Evolutionary conservation across 2,113 vertebrate genomes (phyloP).

Genomic region (Takifugu bimaculatus): DNA sequence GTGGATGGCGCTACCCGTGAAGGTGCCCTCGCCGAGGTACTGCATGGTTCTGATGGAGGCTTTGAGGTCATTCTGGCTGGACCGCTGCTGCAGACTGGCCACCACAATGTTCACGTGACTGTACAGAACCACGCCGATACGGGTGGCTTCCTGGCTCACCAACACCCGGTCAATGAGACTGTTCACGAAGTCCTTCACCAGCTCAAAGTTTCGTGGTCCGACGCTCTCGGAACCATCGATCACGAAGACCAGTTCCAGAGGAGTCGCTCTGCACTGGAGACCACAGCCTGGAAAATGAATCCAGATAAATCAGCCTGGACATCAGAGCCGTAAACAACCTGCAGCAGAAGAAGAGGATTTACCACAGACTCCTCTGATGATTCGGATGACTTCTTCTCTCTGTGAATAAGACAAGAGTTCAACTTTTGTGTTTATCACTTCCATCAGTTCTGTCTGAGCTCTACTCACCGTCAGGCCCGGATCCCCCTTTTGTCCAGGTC

Average conservation of each 20-base stretch:
- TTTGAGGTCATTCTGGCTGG: slow-evolving; percentile 69
- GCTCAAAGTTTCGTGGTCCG: slow-evolving; percentile 80
- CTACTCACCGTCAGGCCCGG: slow-evolving; percentile 81
- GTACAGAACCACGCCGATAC: slow-evolving; percentile 81
- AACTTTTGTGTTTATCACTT: not conserved
- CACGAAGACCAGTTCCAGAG: slow-evolving; percentile 85
- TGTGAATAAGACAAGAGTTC: slow-evolving; percentile 36
- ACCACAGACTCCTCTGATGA: slow-evolving; percentile 87
- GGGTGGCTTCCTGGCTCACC: slow-evolving; percentile 49
- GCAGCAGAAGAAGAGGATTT: slow-evolving; percentile 47
- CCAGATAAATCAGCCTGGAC: not conserved
- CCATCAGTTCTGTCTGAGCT: not conserved
- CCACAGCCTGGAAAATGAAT: slow-evolving; percentile 77
- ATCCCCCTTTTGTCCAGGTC: slow-evolving; percentile 78
- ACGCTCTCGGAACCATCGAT: slow-evolving; percentile 89
- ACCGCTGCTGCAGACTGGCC: slow-evolving; percentile 70
- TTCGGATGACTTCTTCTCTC: slow-evolving; percentile 84
- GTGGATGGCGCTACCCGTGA: slow-evolving; percentile 78
- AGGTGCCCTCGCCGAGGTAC: slow-evolving; percentile 84
- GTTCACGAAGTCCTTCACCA: slow-evolving; percentile 83
- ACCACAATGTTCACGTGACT: slow-evolving; percentile 78
- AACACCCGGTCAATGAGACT: slow-evolving; percentile 73
- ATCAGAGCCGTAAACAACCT: not conserved
- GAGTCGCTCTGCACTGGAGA: slow-evolving; percentile 74
- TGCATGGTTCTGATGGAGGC: slow-evolving; percentile 75